Evolutionary conservation across 2,888 invertebrate species (phyloP).

Genomic region (Campoplex nolae): DNA sequence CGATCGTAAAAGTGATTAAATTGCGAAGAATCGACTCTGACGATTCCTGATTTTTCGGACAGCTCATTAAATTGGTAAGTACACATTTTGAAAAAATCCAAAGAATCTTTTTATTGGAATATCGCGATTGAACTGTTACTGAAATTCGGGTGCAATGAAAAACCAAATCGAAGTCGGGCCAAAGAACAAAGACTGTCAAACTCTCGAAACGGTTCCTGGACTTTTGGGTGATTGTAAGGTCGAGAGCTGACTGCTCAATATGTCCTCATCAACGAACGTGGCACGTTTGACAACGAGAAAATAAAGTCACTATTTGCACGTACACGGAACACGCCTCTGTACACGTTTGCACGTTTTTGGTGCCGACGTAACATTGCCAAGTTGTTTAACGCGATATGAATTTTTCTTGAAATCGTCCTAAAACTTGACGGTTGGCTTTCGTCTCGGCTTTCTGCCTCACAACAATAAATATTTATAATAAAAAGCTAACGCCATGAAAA

Average conservation of each 20-base stretch:
- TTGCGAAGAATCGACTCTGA: no score
- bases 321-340: neutral
- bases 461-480: neutral
- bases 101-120: no score
- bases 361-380: neutral
- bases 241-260: neutral
- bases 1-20: no score
- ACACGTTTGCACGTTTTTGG: neutral
- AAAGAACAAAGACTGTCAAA: neutral
- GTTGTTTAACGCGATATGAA: neutral
- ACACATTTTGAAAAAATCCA: no score
- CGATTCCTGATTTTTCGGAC: no score
- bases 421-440: neutral
- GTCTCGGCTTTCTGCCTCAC: neutral
- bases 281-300: slow-evolving; percentile 9
- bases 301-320: slow-evolving; percentile 5
- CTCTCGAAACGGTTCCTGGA: neutral
- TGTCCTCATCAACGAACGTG: slow-evolving; percentile 14
- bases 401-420: neutral
- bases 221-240: slow-evolving; percentile 1
- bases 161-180: neutral
- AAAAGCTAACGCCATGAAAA: no score
- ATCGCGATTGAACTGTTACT: no score
- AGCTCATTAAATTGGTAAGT: no score
- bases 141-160: no score